Conservation (phyloP, 2,797 vertebrate genomes). For the Microctenopoma stevenorrisi region DNA sequence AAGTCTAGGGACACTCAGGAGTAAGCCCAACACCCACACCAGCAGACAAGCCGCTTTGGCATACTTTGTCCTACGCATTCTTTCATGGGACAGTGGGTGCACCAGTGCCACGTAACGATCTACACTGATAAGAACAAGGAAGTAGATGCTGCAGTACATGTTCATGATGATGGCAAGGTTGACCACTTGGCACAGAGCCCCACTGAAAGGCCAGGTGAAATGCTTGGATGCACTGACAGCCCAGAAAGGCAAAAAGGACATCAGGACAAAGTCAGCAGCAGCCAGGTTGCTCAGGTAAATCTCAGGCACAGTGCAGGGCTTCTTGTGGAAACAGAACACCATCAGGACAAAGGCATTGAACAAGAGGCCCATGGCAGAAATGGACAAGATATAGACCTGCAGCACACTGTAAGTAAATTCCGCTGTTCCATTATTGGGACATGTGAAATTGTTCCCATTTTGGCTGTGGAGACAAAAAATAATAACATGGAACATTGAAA, state of each 20-base stretch:
- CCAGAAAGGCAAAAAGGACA: constrained; percentile 86
- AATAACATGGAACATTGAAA: background rate
- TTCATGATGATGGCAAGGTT: constrained; percentile 76
- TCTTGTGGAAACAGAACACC: constrained; percentile 79
- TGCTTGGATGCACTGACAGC: constrained; percentile 64
- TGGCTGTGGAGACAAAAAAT: constrained; percentile 54
- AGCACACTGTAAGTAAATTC: constrained; percentile 51
- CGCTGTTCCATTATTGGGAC: background rate
- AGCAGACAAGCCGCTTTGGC: constrained; percentile 81
- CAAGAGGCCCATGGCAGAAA: constrained; percentile 79
- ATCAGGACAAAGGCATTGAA: constrained; percentile 84
- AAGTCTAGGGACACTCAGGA: constrained; percentile 78
- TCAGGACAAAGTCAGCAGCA: constrained; percentile 85
- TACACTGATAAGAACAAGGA: constrained; percentile 84
- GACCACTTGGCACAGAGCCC: constrained; percentile 75
- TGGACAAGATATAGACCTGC: constrained; percentile 65
- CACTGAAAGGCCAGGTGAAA: constrained; percentile 81
- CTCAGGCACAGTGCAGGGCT: constrained; percentile 79
- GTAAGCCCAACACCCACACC: constrained; percentile 77
- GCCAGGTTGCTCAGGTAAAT: constrained; percentile 87
- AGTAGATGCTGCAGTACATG: constrained; percentile 84
- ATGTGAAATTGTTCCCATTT: constrained; percentile 58
- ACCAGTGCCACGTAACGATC: constrained; percentile 83
- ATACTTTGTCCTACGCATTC: constrained; percentile 53
- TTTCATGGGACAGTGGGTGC: constrained; percentile 71